These are phyloP conservation scores for Sebastes variabilis DNA, from an alignment of 2,797 vertebrate species.

Conservation along the genomic window DNA sequence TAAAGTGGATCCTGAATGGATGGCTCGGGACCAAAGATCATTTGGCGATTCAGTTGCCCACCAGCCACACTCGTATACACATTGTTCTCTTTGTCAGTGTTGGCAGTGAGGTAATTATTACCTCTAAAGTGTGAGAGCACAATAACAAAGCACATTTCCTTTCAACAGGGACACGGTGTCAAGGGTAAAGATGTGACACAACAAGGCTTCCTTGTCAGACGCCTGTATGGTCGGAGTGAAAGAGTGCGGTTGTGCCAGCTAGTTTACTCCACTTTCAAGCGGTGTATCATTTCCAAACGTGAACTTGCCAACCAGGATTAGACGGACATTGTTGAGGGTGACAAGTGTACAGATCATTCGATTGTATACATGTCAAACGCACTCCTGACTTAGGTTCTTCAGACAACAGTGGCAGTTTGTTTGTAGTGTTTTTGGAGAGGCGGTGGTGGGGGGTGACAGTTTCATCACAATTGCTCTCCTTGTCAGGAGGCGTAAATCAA, in stretches of 20 bases:
- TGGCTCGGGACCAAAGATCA: conserved; percentile 38
- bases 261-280: conserved; percentile 3
- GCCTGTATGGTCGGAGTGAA: conserved; percentile 15
- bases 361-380: conserved; percentile 45
- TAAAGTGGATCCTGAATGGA: conserved; percentile 34
- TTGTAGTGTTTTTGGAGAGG: neutral
- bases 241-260: conserved; percentile 24
- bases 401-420: conserved; percentile 23
- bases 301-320: conserved; percentile 42
- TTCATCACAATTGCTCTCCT: conserved; percentile 49
- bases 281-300: conserved; percentile 15
- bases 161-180: conserved; percentile 45
- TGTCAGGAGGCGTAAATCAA: conserved; percentile 39
- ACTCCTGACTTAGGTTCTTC: conserved; percentile 22
- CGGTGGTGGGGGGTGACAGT: neutral
- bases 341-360: conserved; percentile 43
- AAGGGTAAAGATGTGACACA: conserved; percentile 50
- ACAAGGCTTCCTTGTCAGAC: conserved; percentile 37
- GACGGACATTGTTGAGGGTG: conserved; percentile 29
- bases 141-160: conserved; percentile 64
- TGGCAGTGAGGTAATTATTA: conserved; percentile 70
- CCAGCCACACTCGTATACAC: conserved; percentile 8
- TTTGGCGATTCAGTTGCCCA: conserved; percentile 28
- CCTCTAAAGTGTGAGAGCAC: conserved; percentile 52
- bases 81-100: conserved; percentile 21